phyloP scores from a whole-genome alignment of 2,888 invertebrate species.

The Flabesymbios commensalis region DNA sequence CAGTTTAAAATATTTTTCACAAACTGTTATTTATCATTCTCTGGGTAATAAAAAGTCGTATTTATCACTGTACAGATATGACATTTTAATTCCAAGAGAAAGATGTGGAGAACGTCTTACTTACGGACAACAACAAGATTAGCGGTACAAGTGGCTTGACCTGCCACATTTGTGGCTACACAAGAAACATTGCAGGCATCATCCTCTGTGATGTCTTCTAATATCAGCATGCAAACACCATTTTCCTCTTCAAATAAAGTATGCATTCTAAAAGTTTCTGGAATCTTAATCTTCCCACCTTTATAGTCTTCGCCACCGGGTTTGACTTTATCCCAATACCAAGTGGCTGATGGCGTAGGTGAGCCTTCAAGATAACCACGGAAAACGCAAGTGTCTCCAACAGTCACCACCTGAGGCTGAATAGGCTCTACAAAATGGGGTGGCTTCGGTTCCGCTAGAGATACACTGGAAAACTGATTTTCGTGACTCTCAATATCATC shows the following conservation, averaged over 20 bases:
- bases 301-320: not conserved
- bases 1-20: no score
- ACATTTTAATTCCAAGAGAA: no score
- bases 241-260: slow-evolving; percentile 53
- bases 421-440: slow-evolving; percentile 25
- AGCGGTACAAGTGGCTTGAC: slow-evolving; percentile 78
- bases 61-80: no score
- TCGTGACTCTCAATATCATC: no score
- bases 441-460: no score
- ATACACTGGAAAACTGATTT: no score
- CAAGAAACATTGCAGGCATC: slow-evolving; percentile 86
- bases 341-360: slow-evolving; percentile 71
- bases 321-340: slow-evolving; percentile 68
- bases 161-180: slow-evolving; percentile 84
- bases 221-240: slow-evolving; percentile 73
- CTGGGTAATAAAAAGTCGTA: no score
- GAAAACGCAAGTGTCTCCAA: slow-evolving; percentile 73
- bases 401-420: slow-evolving; percentile 57
- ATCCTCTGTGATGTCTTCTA: slow-evolving; percentile 80
- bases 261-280: not conserved
- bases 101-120: slow-evolving; percentile 8
- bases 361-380: slow-evolving; percentile 78
- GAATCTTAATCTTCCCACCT: slow-evolving; percentile 35
- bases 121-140: slow-evolving; percentile 69
- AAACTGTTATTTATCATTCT: no score